Conservation (phyloP, 2,113 vertebrate genomes). For the Notothenia coriiceps region DNA sequence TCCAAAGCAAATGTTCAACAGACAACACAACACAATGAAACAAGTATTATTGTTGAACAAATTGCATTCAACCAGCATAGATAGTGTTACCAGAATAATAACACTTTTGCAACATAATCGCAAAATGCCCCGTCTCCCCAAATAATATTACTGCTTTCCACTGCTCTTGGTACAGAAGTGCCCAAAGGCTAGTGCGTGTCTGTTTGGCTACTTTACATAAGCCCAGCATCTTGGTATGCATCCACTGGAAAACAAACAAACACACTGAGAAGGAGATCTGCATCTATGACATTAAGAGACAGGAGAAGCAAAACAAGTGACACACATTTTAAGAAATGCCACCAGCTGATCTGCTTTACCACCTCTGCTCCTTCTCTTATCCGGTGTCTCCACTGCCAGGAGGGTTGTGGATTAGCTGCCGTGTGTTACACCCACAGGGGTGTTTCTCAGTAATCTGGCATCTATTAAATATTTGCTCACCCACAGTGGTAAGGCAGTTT, state of each 20-base stretch:
- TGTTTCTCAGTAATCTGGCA: conserved; percentile 49
- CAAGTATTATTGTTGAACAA: conserved; percentile 21
- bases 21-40: background rate
- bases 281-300: conserved; percentile 8
- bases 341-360: conserved; percentile 60
- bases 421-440: conserved; percentile 53
- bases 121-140: conserved; percentile 40
- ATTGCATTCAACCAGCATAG: conserved; percentile 22
- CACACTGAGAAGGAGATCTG: conserved; percentile 21
- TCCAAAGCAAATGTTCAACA: background rate
- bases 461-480: conserved; percentile 60
- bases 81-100: conserved; percentile 33
- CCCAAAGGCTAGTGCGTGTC: conserved; percentile 38
- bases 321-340: conserved; percentile 53
- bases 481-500: conserved; percentile 24
- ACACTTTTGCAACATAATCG: conserved; percentile 38
- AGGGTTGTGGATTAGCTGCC: conserved; percentile 53
- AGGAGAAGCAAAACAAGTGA: conserved; percentile 21
- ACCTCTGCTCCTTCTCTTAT: conserved; percentile 46
- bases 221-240: conserved; percentile 38
- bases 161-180: conserved; percentile 34
- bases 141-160: conserved; percentile 29
- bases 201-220: conserved; percentile 62
- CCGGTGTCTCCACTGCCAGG: conserved; percentile 29
- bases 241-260: conserved; percentile 45